Evolutionary conservation across 1,140 invertebrate genomes (phyloP).

Genomic region (Saxidomus purpurata): DNA sequence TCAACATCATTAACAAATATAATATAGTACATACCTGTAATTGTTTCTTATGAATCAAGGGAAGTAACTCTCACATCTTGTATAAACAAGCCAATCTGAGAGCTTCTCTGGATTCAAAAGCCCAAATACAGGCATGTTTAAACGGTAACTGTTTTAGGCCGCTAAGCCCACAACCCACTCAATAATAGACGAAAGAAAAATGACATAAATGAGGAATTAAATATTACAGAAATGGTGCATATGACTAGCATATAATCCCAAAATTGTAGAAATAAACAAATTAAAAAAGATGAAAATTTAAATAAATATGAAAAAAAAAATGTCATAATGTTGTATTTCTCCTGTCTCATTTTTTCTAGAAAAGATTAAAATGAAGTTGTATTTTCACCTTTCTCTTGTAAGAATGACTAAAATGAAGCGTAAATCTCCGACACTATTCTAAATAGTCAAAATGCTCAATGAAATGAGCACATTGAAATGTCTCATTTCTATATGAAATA

Average conservation of each 20-base stretch:
- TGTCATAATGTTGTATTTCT: too few relatives aligned
- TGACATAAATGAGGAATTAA: neutral
- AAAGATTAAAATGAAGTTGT: too few relatives aligned
- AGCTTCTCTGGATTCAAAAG: neutral
- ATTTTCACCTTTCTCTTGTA: too few relatives aligned
- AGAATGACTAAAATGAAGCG: too few relatives aligned
- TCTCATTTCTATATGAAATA: too few relatives aligned
- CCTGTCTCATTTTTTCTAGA: too few relatives aligned
- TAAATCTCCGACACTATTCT: too few relatives aligned
- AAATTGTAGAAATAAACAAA: conserved; percentile 44
- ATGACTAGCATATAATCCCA: conserved; percentile 40
- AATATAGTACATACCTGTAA: neutral
- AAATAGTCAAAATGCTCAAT: too few relatives aligned
- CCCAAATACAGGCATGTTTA: neutral
- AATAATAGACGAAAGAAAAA: neutral
- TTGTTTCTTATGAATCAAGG: neutral
- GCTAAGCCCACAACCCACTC: conserved; percentile 38
- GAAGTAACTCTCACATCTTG: neutral
- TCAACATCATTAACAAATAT: conserved; percentile 15
- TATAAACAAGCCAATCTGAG: neutral
- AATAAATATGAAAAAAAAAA: conserved; percentile 30
- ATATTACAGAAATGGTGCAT: conserved; percentile 10
- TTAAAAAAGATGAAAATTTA: conserved; percentile 13
- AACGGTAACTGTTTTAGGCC: neutral
- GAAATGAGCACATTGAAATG: too few relatives aligned